Percentiles rank a stretch among this genome's conserved stretches.
Conservation (phyloP, 1,140 invertebrate species). For the Drosophila grimshawi region DNA sequence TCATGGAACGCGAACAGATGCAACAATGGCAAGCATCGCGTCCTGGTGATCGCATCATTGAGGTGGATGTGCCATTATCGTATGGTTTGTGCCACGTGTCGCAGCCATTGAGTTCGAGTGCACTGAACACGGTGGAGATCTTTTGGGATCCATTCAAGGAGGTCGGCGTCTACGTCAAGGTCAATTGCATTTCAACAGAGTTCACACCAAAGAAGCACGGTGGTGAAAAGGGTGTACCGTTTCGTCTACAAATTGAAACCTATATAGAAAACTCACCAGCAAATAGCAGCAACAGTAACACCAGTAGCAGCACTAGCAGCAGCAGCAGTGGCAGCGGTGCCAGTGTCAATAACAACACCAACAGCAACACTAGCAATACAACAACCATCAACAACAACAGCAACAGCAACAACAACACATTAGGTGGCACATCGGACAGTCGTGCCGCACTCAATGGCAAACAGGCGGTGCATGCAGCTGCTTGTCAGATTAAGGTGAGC, state of each 20-base stretch:
- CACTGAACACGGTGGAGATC: conserved; percentile 94
- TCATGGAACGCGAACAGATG: conserved; percentile 97
- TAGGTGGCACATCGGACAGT: conserved; percentile 28
- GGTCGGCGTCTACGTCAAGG: conserved; percentile 96
- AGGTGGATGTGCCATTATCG: conserved; percentile 96
- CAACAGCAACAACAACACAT: conserved; percentile 38
- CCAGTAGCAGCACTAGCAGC: conserved; percentile 39
- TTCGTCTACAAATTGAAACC: conserved; percentile 97
- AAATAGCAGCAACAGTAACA: conserved; percentile 18
- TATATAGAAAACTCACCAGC: conserved; percentile 86
- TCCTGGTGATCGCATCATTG: conserved; percentile 95
- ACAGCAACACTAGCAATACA: conserved; percentile 31
- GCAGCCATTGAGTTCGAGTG: conserved; percentile 88
- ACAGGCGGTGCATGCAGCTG: conserved; percentile 93
- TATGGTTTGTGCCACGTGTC: conserved; percentile 94
- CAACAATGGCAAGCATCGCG: conserved; percentile 94
- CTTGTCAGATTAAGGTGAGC: conserved; percentile 96
- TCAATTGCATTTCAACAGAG: conserved; percentile 98
- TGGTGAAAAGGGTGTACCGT: conserved; percentile 98
- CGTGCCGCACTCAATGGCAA: conserved; percentile 53
- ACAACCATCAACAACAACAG: conserved; percentile 16
- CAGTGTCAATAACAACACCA: conserved; percentile 25
- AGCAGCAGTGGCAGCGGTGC: conserved; percentile 25
- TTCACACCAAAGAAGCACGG: conserved; percentile 99
- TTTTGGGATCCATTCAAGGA: conserved; percentile 98